Percentiles rank a stretch among this genome's conserved stretches.
Evolutionary conservation across 2,797 vertebrate species (phyloP).

Genomic region (Pteropus rufus): DNA sequence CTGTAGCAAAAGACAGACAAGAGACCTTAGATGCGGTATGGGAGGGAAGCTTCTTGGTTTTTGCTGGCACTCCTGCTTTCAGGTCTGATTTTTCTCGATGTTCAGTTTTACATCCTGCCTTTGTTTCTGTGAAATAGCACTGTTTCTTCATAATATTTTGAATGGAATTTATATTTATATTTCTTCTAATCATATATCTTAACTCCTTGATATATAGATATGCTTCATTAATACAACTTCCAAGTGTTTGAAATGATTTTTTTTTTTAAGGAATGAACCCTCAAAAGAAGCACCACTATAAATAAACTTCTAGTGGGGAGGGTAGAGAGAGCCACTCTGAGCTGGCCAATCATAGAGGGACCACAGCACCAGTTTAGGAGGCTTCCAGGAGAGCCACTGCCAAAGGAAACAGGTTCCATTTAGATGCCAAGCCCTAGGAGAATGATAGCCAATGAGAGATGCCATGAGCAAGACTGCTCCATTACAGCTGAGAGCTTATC

Average conservation of each 20-base stretch:
- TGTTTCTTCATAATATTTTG: background rate
- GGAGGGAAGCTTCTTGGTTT: background rate
- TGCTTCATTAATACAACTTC: background rate
- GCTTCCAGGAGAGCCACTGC: background rate
- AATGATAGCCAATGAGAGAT: background rate
- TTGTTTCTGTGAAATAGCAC: background rate
- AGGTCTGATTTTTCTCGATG: background rate
- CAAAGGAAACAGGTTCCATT: background rate
- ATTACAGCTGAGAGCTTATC: background rate
- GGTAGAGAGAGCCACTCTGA: background rate
- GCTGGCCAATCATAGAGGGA: background rate
- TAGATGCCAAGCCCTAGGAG: background rate
- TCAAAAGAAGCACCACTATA: background rate
- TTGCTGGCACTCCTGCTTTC: background rate
- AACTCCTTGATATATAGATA: background rate
- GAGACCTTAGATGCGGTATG: accelerated
- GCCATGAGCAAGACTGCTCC: background rate
- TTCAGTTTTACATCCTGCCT: background rate
- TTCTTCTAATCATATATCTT: background rate
- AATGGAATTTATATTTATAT: background rate
- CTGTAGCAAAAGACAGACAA: background rate
- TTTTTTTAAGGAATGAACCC: background rate
- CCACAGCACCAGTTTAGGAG: background rate
- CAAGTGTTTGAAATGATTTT: background rate
- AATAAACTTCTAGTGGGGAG: background rate